Evolutionary conservation across 2,113 vertebrate genomes (phyloP).

Genomic region (Symphodus melops): DNA sequence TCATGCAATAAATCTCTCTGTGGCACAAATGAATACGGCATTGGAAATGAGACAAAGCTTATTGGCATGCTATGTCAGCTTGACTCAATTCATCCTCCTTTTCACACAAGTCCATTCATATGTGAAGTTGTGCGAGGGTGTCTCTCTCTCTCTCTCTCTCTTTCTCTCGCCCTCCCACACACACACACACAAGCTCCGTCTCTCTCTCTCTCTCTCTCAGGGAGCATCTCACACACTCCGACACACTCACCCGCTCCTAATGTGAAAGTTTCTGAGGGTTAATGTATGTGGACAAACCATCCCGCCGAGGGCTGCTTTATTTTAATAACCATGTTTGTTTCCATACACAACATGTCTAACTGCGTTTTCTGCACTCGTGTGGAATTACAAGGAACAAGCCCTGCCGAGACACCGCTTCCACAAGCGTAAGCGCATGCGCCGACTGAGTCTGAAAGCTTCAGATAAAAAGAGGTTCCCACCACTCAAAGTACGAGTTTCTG

Average conservation of each 20-base stretch:
- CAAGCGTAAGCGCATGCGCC: neutral
- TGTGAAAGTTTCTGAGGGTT: conserved; percentile 62
- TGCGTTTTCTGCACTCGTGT: conserved; percentile 62
- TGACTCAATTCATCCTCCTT: conserved; percentile 88
- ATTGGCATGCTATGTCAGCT: conserved; percentile 91
- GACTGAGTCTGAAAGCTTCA: neutral
- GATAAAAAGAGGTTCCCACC: neutral
- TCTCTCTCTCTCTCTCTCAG: conserved; percentile 13
- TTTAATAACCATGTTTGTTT: conserved; percentile 71
- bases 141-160: conserved; percentile 63
- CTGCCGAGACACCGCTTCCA: conserved; percentile 21
- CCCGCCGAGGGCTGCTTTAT: conserved; percentile 76
- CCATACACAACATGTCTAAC: conserved; percentile 62
- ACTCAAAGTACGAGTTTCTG: too few relatives aligned
- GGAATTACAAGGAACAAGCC: conserved; percentile 35
- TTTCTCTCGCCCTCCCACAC: neutral
- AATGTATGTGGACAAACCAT: conserved; percentile 81
- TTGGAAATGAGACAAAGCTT: conserved; percentile 90
- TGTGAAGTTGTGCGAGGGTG: conserved; percentile 81
- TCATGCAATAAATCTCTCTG: conserved; percentile 91
- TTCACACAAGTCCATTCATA: conserved; percentile 87
- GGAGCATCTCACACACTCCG: conserved; percentile 21
- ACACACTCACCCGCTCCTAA: conserved; percentile 46
- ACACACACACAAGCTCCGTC: neutral
- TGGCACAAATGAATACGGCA: conserved; percentile 88